A percentile compares a stretch with the other conserved stretches of the same genome.
These are phyloP conservation scores for Cyclopterus lumpus DNA, from an alignment of 2,797 vertebrate species.

Conservation along the genomic window DNA sequence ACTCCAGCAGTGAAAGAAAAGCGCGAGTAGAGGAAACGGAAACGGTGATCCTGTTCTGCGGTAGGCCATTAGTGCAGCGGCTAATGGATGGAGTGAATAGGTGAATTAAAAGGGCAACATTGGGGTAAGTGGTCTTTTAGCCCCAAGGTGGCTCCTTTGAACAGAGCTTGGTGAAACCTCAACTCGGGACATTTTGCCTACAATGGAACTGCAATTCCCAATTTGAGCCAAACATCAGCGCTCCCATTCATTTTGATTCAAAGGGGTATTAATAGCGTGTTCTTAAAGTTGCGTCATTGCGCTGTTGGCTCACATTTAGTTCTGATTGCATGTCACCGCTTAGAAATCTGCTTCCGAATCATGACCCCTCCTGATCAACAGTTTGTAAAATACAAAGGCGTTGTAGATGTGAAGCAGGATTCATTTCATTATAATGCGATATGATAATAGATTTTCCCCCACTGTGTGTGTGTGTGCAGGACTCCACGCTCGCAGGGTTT, in stretches of 20 bases:
- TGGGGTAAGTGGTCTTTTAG: slow-evolving; percentile 59
- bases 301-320: not conserved
- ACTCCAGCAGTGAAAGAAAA: slow-evolving; percentile 65
- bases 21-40: slow-evolving; percentile 37
- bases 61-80: slow-evolving; percentile 62
- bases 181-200: slow-evolving; percentile 6
- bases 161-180: slow-evolving; percentile 17
- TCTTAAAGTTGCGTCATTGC: not conserved
- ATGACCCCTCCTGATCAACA: not conserved
- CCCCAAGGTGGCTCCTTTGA: slow-evolving; percentile 57
- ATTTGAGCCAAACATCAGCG: slow-evolving; percentile 6
- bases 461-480: slow-evolving; percentile 54
- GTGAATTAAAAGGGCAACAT: slow-evolving; percentile 62
- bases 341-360: not conserved
- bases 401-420: not conserved
- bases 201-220: slow-evolving; percentile 7
- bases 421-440: not conserved
- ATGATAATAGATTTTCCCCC: not conserved
- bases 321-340: not conserved
- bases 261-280: slow-evolving; percentile 2
- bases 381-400: not conserved
- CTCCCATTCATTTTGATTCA: slow-evolving; percentile 19
- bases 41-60: slow-evolving; percentile 53
- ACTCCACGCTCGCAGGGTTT: slow-evolving; percentile 70
- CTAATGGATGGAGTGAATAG: slow-evolving; percentile 69